phyloP scores from a whole-genome alignment of 2,797 vertebrate genomes.

The Psittacula derbiana region DNA sequence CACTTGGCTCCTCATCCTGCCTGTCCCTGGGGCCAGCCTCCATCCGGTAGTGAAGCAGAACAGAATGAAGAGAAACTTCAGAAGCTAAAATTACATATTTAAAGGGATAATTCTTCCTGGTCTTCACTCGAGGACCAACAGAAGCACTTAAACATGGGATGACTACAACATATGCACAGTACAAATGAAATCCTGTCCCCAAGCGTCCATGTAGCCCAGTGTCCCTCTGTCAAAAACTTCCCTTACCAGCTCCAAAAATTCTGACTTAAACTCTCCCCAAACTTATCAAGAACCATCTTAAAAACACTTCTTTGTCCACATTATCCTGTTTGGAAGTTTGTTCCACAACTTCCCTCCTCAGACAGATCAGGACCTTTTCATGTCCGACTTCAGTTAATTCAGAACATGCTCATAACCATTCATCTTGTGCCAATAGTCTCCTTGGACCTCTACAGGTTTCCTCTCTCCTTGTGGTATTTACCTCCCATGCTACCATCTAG shows the following conservation, averaged over 20 bases:
- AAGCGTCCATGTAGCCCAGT: accelerated
- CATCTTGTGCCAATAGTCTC: conserved; percentile 43
- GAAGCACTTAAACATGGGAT: not conserved
- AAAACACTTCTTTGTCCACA: conserved; percentile 50
- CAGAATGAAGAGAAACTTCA: not conserved
- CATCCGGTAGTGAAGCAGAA: not conserved
- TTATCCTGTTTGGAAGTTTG: conserved; percentile 55
- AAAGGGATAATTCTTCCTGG: not conserved
- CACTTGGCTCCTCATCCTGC: not conserved
- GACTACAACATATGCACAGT: accelerated
- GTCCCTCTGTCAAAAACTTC: not conserved
- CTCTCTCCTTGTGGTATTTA: conserved; percentile 27
- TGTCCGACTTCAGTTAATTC: conserved; percentile 58
- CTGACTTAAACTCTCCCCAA: not conserved
- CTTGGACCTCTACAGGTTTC: conserved; percentile 42
- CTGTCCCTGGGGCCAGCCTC: not conserved
- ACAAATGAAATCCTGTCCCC: not conserved
- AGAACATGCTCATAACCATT: conserved; percentile 1
- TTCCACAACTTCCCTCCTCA: conserved; percentile 34
- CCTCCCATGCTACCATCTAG: conserved; percentile 11
- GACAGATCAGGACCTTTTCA: conserved; percentile 34
- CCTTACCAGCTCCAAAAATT: not conserved
- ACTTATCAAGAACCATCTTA: conserved; percentile 24
- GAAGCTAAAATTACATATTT: not conserved
- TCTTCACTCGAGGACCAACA: not conserved